A percentile compares a stretch with the other conserved stretches of the same genome.
phyloP scores from a whole-genome alignment of 1,140 invertebrate species.

The Drosophila virilis region DNA sequence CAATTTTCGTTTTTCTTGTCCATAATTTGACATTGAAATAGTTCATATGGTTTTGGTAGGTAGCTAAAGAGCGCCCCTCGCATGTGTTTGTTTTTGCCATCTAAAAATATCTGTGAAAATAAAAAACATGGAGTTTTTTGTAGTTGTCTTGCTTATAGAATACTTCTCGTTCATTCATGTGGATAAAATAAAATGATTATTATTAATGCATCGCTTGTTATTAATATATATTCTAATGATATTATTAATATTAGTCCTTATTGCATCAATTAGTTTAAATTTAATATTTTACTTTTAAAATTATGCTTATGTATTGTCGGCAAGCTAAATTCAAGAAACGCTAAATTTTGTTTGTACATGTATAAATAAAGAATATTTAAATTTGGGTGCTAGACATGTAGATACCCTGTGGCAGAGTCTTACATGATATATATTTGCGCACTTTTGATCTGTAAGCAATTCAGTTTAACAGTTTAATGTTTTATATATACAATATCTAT shows the following conservation, averaged over 20 bases:
- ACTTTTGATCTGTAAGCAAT: not conserved
- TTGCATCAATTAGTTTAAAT: not conserved
- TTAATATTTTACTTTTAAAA: not conserved
- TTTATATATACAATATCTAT: too few species aligned
- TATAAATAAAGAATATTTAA: not conserved
- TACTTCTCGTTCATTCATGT: not conserved
- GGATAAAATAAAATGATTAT: not conserved
- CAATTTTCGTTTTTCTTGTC: too few species aligned
- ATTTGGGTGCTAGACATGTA: not conserved
- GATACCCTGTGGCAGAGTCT: not conserved
- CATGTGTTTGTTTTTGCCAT: not conserved
- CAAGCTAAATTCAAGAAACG: not conserved
- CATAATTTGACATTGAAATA: too few species aligned
- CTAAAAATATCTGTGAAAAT: conserved; percentile 17
- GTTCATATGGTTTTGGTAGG: too few species aligned
- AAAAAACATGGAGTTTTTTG: conserved; percentile 18
- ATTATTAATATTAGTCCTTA: too few species aligned
- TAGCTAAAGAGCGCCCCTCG: conserved; percentile 1
- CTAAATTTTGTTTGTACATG: not conserved
- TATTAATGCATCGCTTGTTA: too few species aligned
- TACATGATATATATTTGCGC: not conserved
- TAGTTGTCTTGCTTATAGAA: conserved; percentile 8
- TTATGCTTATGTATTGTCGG: too few species aligned
- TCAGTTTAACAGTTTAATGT: not conserved
- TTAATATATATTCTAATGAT: too few species aligned